These are phyloP conservation scores for Cherax destructor DNA, from an alignment of 1,140 invertebrate genomes.

Conservation along the genomic window DNA sequence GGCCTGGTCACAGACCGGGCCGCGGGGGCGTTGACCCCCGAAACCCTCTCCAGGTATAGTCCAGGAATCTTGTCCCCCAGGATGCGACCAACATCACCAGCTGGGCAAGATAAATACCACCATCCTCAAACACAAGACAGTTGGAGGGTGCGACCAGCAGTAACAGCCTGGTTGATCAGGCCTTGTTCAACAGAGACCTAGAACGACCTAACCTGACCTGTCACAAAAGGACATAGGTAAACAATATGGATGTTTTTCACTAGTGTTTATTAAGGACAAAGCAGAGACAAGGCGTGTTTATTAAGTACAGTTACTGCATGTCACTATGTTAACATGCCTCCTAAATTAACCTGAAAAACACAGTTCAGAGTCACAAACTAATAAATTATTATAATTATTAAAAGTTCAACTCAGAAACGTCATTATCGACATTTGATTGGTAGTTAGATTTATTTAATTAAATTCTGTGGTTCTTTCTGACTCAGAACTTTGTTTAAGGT, in stretches of 20 bases:
- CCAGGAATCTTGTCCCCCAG: too few relatives aligned
- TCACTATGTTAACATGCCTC: neutral
- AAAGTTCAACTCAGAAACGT: neutral
- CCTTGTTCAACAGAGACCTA: too few relatives aligned
- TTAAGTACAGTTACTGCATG: slow-evolving; percentile 16
- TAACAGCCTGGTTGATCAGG: too few relatives aligned
- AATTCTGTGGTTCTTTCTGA: neutral
- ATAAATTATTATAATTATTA: neutral
- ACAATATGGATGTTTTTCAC: neutral
- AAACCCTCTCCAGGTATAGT: too few relatives aligned
- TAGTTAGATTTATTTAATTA: neutral
- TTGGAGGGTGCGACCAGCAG: too few relatives aligned
- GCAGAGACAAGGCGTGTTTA: neutral
- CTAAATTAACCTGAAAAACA: neutral
- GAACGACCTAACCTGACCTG: too few relatives aligned
- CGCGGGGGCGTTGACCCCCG: too few relatives aligned
- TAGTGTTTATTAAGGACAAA: neutral
- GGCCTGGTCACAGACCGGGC: too few relatives aligned
- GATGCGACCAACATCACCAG: too few relatives aligned
- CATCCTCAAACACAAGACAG: too few relatives aligned
- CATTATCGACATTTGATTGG: neutral
- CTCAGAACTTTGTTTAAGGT: neutral
- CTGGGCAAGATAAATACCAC: too few relatives aligned
- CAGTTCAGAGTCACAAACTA: neutral
- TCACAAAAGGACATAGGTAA: neutral